Evolutionary conservation across 2,888 invertebrate species (phyloP), one percentile per base, ranked within the genome.

Genomic region (Stegana nigrithorax): DNA sequence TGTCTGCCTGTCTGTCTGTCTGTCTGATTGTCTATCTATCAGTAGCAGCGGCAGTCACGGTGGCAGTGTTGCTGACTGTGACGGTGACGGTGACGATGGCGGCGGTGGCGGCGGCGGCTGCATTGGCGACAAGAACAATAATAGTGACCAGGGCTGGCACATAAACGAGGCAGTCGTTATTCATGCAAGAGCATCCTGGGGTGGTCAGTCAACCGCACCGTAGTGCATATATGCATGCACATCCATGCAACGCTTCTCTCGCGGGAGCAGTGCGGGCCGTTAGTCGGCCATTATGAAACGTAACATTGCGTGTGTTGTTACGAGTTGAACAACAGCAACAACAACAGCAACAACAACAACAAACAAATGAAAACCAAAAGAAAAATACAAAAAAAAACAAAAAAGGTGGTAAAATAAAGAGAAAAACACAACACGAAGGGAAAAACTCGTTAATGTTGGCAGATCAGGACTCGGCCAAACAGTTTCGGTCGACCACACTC

Each of bases 201-300:
- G 7, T 42, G 42, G 42, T 55, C 53, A 55, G 14, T 55, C 53
- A 55, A 29, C 21, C 27, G 53, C 53, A 23, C n/a, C 47, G 25
- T 23, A 47, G n/a, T n/a, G n/a, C n/a, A n/a, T n/a, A n/a, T n/a
- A n/a, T n/a, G n/a, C n/a, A n/a, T n/a, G n/a, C n/a, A n/a, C n/a
- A n/a, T n/a, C n/a, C n/a, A n/a, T n/a, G n/a, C n/a, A n/a, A n/a
- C n/a, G n/a, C n/a, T n/a, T n/a, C n/a, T n/a, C n/a, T n/a, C n/a
- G n/a, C n/a, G n/a, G n/a, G n/a, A n/a, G 50, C 50, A 50, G 50
- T 36, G 26, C n/a, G 21, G 21, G 10, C 10, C 32, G n/a, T 32
- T 4, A n/a, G 3, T n/a, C 32, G 10, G 5, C 42, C n/a, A 42
- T 42, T 42, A 14, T 39, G n/a, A n/a, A n/a, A n/a, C n/a, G n/a